Base-by-base conservation (phyloP, 2,797 vertebrate genomes). In the Florisuga fusca region DNA sequence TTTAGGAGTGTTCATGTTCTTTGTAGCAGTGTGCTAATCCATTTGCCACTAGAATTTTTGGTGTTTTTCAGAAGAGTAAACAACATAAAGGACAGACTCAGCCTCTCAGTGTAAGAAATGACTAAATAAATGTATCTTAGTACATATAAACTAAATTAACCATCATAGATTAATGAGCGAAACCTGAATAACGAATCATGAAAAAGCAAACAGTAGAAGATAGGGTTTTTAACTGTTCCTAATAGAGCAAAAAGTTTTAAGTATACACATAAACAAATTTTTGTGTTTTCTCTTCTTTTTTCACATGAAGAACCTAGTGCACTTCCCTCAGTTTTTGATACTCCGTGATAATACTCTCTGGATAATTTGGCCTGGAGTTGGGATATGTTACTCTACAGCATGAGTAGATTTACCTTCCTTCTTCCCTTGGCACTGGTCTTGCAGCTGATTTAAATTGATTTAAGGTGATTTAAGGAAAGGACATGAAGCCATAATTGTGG, bases 51-150 rank as follows among this genome's bases (percentile, higher is more conserved):
- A 74, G 22, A 66, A 66, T 68, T 93, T 87, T 91, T 95, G 41
- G 22, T 73, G 53, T 74, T 89, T 80, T 66, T 27, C 33, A 58
- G 54, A 43, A 6, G 9, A 90, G 11, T 58, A 87, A 96, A 78
- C 38, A 96, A 55, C 25, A 68, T 11, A 92, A 84, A 90, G 23
- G 74, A 96, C 29, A 93, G 57, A 77, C 34, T 89, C 61, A 90
- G 45, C 43, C 54, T 91, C 74, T 93, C 59, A 57, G 7, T 48
- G 21, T 84, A 73, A 63, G 31, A 94, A 95, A 75, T 80, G 0
- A 22, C 84, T 84, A 51, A 91, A 93, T 58, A 90, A 96, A 61
- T 76, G 62, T 54, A 93, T 59, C 31, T 58, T 31, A 75, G 33
- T 9, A 36, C 54, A 84, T 79, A 93, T 79, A 93, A 93, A 93